phyloP scores from a whole-genome alignment of 2,888 invertebrate species.

The Nycteola revayana region DNA sequence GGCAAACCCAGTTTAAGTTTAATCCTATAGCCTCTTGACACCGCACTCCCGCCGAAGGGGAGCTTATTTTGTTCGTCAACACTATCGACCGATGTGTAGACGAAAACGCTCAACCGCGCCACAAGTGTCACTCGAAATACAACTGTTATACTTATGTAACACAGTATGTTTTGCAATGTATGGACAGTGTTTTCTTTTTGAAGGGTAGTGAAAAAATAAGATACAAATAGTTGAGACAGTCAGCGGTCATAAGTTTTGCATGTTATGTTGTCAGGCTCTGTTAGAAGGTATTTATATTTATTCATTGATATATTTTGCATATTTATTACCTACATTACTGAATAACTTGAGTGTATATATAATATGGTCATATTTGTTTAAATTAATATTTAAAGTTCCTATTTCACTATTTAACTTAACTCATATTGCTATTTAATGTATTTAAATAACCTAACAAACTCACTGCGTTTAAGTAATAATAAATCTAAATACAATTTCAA shows the following conservation, averaged over 20 bases:
- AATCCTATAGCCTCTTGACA: conserved; percentile 82
- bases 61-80: conserved; percentile 81
- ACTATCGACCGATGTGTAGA: conserved; percentile 75
- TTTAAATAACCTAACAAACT: conserved; percentile 25
- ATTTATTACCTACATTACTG: no score
- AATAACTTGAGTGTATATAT: no score
- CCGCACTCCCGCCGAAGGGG: conserved; percentile 69
- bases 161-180: conserved; percentile 57
- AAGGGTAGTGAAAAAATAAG: conserved; percentile 57
- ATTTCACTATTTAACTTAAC: no score
- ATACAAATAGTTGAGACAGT: conserved; percentile 62
- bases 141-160: conserved; percentile 49
- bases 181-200: conserved; percentile 46
- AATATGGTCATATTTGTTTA: no score
- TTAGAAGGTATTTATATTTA: no score
- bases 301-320: no score
- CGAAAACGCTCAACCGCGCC: conserved; percentile 60
- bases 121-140: conserved; percentile 60
- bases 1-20: conserved; percentile 80
- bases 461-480: conserved; percentile 17
- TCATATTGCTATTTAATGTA: no score
- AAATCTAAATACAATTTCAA: conserved; percentile 23
- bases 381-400: no score
- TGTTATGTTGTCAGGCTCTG: no score
- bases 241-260: conserved; percentile 66